Evolutionary conservation across 2,888 invertebrate species (phyloP), one percentile per base, ranked within the genome.

Genomic region (Lasioglossum vierecki): DNA sequence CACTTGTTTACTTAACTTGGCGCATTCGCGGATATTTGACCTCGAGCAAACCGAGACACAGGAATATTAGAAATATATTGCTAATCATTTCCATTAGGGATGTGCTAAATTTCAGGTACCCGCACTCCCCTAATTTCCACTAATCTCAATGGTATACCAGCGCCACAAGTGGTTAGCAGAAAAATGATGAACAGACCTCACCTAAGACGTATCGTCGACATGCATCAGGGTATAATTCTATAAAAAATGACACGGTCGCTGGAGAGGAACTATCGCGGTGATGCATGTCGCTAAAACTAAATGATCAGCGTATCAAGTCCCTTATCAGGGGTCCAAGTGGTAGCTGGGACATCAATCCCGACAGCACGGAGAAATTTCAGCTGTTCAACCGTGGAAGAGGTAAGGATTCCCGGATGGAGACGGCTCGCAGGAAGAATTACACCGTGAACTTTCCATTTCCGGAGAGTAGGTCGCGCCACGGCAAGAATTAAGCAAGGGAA

Each of bases 401-500:
- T 4, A 4, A 46, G 53, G 53, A 57, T 68, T 76, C 44, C 41
- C 18, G 39, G 22, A 8, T 4, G 53, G 4, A 26, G 63, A 73
- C 57, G 49, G 11, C 49, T 68, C 68, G 49, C 11, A 68, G 63
- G 68, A 83, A 75, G 49, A 84, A 79, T 83, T 57, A 60, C 74
- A 76, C 41, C 39, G 0, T 41, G 72, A 75, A 79, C 60, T 76
- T 79, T 63, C n/a, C 26, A 41, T 76, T 84, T 66, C n/a, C 41
- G 13, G 18, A 53, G 70, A 63, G 82, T 18, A 11, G 39, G 63
- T 76, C 49, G 22, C 53, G 75, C 41, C 71, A 6, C 70, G 70
- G 44, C 30, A 79, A 49, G 82, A 82, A 85, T 86, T 85, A 86
- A 81, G 79, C 44, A 75, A 74, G 85, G 60, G 79, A 70, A 76